These are phyloP conservation scores for Edolisoma coerulescens DNA, from an alignment of 2,113 vertebrate species.

Conservation along the genomic window DNA sequence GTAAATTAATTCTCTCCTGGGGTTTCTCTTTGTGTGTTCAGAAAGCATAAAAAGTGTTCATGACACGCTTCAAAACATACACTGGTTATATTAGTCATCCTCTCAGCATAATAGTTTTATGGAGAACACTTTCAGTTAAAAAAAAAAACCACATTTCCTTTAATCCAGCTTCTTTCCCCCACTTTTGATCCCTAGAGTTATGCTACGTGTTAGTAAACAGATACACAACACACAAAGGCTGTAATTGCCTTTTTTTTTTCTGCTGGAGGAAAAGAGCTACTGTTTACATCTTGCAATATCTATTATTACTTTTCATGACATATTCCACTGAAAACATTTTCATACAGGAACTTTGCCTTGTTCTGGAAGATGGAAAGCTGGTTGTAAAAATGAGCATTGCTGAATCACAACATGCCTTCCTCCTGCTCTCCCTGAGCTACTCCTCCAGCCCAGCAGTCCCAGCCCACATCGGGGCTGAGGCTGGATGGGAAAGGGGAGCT, in stretches of 20 bases:
- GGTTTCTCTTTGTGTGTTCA: conserved; percentile 50
- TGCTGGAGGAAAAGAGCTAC: not conserved
- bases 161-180: not conserved
- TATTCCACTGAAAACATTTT: not conserved
- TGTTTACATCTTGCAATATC: not conserved
- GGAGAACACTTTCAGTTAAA: conserved; percentile 24
- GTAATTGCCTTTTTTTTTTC: not conserved
- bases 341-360: not conserved
- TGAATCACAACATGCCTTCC: not conserved
- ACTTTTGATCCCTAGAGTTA: not conserved
- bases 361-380: not conserved
- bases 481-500: not conserved
- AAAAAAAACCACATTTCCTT: not conserved
- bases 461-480: accelerated
- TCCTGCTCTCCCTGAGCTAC: not conserved
- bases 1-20: conserved; percentile 56
- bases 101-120: conserved; percentile 30
- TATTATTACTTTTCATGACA: not conserved
- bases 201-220: conserved; percentile 1
- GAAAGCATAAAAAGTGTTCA: conserved; percentile 55
- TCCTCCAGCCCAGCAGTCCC: not conserved
- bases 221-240: not conserved
- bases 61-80: conserved; percentile 47
- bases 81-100: conserved; percentile 51
- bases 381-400: not conserved